Evolutionary conservation across 2,888 invertebrate species (phyloP), one percentile per base, ranked within the genome.

Genomic region (Dorcus parallelipipedus): DNA sequence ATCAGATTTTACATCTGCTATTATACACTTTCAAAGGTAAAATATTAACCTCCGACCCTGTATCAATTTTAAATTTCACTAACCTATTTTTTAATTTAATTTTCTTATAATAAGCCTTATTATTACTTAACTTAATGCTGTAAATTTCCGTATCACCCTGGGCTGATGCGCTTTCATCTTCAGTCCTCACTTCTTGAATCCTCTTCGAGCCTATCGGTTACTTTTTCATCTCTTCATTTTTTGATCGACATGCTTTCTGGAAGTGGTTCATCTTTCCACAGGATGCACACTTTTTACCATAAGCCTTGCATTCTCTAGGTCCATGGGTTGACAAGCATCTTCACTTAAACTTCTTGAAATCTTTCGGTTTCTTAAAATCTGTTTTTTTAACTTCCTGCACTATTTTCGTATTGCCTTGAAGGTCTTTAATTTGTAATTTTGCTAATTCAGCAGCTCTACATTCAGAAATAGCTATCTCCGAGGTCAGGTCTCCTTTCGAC

Each of bases 401-500:
- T 10, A 17, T 40, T 50, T 40, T 38, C 14, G 17, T 10, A 23
- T 41, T 51, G 17, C 40, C 23, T 7, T 51, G 51, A 40, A 51
- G 23, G 41, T 51, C 17, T 51, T 41, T 38, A 10, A 47, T 33
- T 50, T 17, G 5, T 10, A 20, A 51, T 23, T 51, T 51, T 10
- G n/a, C n/a, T 20, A 39, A 20, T 51, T 51, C 47, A 6, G 47
- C 23, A 38, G 49, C 49, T 49, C 49, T 38, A 49, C 38, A 49
- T 3, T 39, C 39, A 14, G 3, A n/a, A 17, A 38, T 17, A 17
- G 38, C 10, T 9, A 7, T 49, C 4, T 10, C 38, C 9, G 17
- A 49, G 4, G 38, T 47, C 45, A 53, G 14, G 14, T n/a, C 43
- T 51, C 42, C 42, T 38, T 48, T 69, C 83, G 83, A 67, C 50